Evolutionary conservation across 2,797 vertebrate species (phyloP).

Genomic region (Synaphobranchus kaupii): DNA sequence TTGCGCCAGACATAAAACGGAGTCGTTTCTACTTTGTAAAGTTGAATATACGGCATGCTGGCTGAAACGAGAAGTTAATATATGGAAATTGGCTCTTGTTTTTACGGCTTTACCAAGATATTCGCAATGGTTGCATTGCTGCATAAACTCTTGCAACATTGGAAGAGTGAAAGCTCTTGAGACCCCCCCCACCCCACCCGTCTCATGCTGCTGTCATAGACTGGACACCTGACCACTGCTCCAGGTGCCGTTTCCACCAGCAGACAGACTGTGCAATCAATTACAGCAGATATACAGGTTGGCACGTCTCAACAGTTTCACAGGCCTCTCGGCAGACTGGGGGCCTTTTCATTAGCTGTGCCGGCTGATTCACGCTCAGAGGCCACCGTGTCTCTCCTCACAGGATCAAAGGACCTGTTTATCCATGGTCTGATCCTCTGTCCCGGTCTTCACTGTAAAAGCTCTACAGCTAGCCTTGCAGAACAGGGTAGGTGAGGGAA

Average conservation of each 20-base stretch:
- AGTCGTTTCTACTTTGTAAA: no score
- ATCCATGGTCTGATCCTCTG: not conserved
- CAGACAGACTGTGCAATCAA: slow-evolving; percentile 18
- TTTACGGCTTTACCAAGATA: not conserved
- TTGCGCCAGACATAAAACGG: not conserved
- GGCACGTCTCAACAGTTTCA: not conserved
- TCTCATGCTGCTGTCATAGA: not conserved
- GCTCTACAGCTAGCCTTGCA: not conserved
- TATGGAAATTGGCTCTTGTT: not conserved
- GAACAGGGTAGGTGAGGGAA: not conserved
- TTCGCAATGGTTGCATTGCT: not conserved
- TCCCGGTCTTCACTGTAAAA: not conserved
- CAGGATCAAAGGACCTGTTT: not conserved
- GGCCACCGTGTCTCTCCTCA: not conserved
- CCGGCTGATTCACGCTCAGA: not conserved
- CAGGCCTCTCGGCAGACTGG: not conserved
- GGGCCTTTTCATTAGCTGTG: slow-evolving; percentile 3
- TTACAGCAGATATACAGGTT: not conserved
- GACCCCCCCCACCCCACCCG: not conserved
- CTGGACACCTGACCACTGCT: slow-evolving; percentile 6
- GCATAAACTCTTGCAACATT: not conserved
- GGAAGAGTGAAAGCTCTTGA: not conserved
- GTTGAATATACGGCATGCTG: not conserved
- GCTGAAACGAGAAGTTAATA: not conserved
- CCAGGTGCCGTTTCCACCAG: not conserved